phyloP scores from a whole-genome alignment of 2,113 vertebrate species.

The Nibea coibor region DNA sequence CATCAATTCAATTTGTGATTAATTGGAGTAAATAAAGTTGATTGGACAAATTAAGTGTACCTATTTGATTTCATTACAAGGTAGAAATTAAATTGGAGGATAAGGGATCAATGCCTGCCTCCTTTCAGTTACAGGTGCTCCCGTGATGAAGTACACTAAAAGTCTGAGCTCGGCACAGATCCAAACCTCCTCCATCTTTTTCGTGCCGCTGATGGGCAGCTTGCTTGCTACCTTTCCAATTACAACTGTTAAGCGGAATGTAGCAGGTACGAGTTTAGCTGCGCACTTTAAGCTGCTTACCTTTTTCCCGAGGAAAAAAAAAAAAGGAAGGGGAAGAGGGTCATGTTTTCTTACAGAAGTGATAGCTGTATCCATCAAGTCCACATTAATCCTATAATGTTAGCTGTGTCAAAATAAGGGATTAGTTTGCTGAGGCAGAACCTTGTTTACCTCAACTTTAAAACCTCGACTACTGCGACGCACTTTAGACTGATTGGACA shows the following conservation, averaged over 20 bases:
- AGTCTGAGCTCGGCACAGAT: conserved; percentile 39
- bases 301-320: conserved; percentile 54
- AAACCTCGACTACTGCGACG: conserved; percentile 3
- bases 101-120: conserved; percentile 72
- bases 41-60: conserved; percentile 81
- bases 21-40: conserved; percentile 80
- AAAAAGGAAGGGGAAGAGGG: conserved; percentile 22
- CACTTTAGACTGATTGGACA: conserved; percentile 26
- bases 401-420: conserved; percentile 53
- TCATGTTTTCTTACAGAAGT: conserved; percentile 60
- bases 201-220: conserved; percentile 52
- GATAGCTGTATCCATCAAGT: conserved; percentile 71
- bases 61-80: conserved; percentile 80
- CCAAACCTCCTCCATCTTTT: conserved; percentile 49
- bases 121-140: conserved; percentile 51
- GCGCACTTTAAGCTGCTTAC: conserved; percentile 74
- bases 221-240: conserved; percentile 62
- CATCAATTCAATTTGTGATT: conserved; percentile 80
- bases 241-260: conserved; percentile 67
- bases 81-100: conserved; percentile 76
- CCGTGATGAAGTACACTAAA: conserved; percentile 60
- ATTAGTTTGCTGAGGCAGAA: conserved; percentile 62
- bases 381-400: conserved; percentile 71
- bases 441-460: conserved; percentile 66
- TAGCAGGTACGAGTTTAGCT: conserved; percentile 58